phyloP scores from a whole-genome alignment of 2,888 invertebrate genomes.

The Barypeithes pellucidus region DNA sequence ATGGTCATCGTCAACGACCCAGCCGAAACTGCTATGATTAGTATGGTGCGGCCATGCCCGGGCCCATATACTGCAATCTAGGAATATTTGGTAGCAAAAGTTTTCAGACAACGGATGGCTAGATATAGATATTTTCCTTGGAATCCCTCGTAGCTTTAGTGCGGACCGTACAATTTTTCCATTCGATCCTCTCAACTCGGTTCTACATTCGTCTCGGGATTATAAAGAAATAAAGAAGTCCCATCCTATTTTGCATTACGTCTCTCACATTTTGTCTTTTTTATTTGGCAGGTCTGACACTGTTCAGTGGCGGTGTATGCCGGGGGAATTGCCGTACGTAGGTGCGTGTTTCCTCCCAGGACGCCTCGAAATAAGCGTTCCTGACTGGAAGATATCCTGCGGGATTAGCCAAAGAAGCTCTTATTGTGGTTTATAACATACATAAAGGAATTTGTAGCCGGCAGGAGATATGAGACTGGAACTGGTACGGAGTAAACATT shows the following conservation, averaged over 20 bases:
- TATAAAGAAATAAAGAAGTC: slow-evolving; percentile 1
- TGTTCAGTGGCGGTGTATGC: slow-evolving; percentile 2
- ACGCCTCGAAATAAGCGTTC: slow-evolving; percentile 33
- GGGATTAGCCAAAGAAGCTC: slow-evolving; percentile 20
- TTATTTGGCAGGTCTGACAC: slow-evolving; percentile 23
- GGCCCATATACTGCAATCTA: no score
- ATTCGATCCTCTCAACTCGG: not conserved
- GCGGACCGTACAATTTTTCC: no score
- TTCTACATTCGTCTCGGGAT: not conserved
- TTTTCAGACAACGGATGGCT: no score
- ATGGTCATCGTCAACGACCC: no score
- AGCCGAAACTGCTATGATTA: no score
- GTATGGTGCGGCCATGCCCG: no score
- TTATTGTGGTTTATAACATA: slow-evolving; percentile 25
- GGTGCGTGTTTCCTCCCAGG: slow-evolving; percentile 33
- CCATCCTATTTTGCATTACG: not conserved
- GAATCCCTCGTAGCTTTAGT: no score
- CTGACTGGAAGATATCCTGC: slow-evolving; percentile 31
- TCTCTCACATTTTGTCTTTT: slow-evolving; percentile 18
- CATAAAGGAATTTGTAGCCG: not conserved
- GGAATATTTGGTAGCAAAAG: no score
- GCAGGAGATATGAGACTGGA: not conserved
- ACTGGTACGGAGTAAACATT: no score
- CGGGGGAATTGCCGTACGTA: slow-evolving; percentile 27
- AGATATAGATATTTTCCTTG: no score